These are phyloP conservation scores for Apeira syringaria DNA, from an alignment of 2,888 invertebrate species.

Conservation along the genomic window DNA sequence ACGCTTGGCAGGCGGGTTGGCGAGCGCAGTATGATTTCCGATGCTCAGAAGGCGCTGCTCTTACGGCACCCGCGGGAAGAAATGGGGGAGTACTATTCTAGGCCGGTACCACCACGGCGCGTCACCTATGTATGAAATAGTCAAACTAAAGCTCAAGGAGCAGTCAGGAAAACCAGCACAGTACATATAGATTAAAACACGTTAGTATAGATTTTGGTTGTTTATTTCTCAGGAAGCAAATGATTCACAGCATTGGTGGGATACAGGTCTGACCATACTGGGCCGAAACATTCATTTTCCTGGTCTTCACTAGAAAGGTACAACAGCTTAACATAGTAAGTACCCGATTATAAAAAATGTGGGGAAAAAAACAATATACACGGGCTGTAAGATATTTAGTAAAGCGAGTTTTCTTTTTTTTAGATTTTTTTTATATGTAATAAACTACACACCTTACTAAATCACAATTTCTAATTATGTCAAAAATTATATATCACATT, in stretches of 20 bases:
- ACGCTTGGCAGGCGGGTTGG: too few relatives aligned
- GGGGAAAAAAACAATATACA: slow-evolving; percentile 65
- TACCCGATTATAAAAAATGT: slow-evolving; percentile 78
- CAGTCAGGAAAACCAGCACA: too few relatives aligned
- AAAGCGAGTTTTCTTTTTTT: slow-evolving; percentile 69
- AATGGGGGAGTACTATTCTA: too few relatives aligned
- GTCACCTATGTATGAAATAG: too few relatives aligned
- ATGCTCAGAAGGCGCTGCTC: too few relatives aligned
- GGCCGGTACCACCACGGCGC: too few relatives aligned
- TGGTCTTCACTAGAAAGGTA: slow-evolving; percentile 66
- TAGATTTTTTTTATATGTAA: slow-evolving; percentile 50
- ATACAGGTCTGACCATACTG: slow-evolving; percentile 78
- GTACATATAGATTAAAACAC: slow-evolving; percentile 48
- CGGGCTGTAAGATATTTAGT: slow-evolving; percentile 72
- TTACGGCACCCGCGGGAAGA: too few relatives aligned
- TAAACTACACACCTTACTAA: slow-evolving; percentile 77
- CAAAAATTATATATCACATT: slow-evolving; percentile 80
- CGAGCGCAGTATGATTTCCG: too few relatives aligned
- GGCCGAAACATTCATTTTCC: slow-evolving; percentile 73
- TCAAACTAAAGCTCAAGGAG: too few relatives aligned
- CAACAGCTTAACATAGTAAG: slow-evolving; percentile 77
- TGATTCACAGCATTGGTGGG: slow-evolving; percentile 84
- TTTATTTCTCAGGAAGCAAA: slow-evolving; percentile 83
- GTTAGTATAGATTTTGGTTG: slow-evolving; percentile 68
- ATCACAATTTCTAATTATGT: slow-evolving; percentile 81